Evolutionary conservation across 2,888 invertebrate species (phyloP).

Genomic region (Cremastinae sp.): DNA sequence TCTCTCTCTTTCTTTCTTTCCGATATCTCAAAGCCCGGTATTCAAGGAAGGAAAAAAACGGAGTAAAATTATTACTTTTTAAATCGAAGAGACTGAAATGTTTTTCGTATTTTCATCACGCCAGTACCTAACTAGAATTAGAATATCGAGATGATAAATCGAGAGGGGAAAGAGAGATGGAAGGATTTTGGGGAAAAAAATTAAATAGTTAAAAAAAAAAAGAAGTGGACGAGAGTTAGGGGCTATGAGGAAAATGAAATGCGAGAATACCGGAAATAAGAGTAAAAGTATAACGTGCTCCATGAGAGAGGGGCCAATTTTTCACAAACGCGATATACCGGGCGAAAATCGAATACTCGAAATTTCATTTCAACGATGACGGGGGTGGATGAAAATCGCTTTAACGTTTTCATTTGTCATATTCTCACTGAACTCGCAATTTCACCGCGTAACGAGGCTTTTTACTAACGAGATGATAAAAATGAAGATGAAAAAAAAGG

Average conservation of each 20-base stretch:
- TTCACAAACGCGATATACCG: slow-evolving; percentile 58
- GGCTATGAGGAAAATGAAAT: slow-evolving; percentile 6
- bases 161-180: slow-evolving; percentile 44
- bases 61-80: slow-evolving; percentile 62
- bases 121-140: slow-evolving; percentile 64
- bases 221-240: slow-evolving; percentile 14
- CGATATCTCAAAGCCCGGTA: slow-evolving; percentile 35
- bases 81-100: slow-evolving; percentile 68
- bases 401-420: slow-evolving; percentile 9
- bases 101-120: slow-evolving; percentile 67
- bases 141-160: slow-evolving; percentile 39
- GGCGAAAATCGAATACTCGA: slow-evolving; percentile 32
- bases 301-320: slow-evolving; percentile 65
- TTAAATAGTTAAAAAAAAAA: slow-evolving; percentile 11
- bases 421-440: slow-evolving; percentile 38
- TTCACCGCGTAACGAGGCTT: slow-evolving; percentile 59
- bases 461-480: slow-evolving; percentile 43
- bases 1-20: slow-evolving; percentile 15
- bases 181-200: slow-evolving; percentile 18
- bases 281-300: slow-evolving; percentile 33
- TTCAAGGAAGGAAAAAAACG: slow-evolving; percentile 13
- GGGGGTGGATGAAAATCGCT: not conserved
- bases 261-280: not conserved
- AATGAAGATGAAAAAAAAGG: slow-evolving; percentile 13
- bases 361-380: slow-evolving; percentile 3